These are phyloP conservation scores for Hippocampus barbouri DNA, from an alignment of 2,113 vertebrate species.

Conservation along the genomic window DNA sequence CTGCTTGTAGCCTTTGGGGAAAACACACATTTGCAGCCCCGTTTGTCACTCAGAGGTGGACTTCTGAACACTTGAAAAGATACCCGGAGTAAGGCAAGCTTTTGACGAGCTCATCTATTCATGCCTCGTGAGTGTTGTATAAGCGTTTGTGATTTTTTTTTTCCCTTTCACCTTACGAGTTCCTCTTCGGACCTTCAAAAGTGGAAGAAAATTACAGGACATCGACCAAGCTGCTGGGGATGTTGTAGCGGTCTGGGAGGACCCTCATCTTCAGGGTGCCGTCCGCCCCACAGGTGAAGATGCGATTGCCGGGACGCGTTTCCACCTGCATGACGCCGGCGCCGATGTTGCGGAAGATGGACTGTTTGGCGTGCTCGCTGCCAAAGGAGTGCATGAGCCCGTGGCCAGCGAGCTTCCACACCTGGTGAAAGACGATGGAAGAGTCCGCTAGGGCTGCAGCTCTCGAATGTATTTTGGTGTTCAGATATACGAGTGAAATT, in stretches of 20 bases:
- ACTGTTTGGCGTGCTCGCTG: constrained; percentile 94
- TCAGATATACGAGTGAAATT: too few species aligned
- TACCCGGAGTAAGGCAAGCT: constrained; percentile 40
- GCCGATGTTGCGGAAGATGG: constrained; percentile 96
- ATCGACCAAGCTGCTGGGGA: constrained; percentile 84
- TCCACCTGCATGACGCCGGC: constrained; percentile 94
- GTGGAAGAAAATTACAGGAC: constrained; percentile 73
- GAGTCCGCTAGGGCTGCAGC: not conserved
- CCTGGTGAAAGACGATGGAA: constrained; percentile 66
- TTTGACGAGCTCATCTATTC: constrained; percentile 29
- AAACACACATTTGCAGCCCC: constrained; percentile 58
- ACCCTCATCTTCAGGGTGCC: constrained; percentile 96
- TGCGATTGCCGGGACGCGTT: constrained; percentile 82
- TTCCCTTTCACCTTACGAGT: constrained; percentile 4
- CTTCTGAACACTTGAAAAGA: constrained; percentile 42
- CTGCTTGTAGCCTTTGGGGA: constrained; percentile 56
- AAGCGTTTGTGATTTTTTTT: constrained; percentile 26
- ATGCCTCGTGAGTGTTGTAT: constrained; percentile 45
- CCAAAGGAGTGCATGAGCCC: constrained; percentile 93
- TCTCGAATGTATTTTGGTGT: too few species aligned
- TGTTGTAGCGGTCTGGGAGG: constrained; percentile 87
- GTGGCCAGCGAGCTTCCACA: constrained; percentile 89
- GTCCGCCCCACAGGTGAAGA: constrained; percentile 97
- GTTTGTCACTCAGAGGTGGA: constrained; percentile 48
- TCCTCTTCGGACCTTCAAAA: constrained; percentile 33